Conservation (phyloP, 2,888 invertebrate genomes). For the Belgica antarctica region DNA sequence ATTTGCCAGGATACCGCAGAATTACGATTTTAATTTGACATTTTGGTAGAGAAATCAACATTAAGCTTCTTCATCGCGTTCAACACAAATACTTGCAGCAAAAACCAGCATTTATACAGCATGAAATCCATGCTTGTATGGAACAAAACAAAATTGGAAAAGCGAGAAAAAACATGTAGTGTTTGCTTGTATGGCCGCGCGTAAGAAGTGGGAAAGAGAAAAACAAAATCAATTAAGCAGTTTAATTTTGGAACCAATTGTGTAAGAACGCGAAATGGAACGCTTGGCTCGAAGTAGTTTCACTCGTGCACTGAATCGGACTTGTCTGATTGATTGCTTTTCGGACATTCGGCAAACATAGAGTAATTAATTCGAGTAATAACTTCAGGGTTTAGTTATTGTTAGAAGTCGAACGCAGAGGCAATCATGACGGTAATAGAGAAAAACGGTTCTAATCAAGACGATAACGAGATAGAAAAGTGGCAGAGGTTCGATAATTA, state of each 20-base stretch:
- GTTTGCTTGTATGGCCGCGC: no score
- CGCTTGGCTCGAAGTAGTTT: background rate
- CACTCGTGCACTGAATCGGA: no score
- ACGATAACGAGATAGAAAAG: slow-evolving; percentile 31
- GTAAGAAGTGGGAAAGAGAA: background rate
- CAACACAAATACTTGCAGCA: background rate
- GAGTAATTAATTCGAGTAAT: no score
- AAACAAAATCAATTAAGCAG: slow-evolving; percentile 31
- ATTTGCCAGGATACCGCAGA: no score
- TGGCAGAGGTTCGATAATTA: slow-evolving; percentile 18
- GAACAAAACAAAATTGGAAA: no score
- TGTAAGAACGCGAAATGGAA: background rate
- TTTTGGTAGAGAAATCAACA: no score
- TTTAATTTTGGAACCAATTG: slow-evolving; percentile 38
- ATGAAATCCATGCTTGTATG: no score
- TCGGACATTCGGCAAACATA: no score
- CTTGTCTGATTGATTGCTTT: no score
- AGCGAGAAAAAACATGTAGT: no score
- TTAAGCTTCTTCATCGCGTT: background rate
- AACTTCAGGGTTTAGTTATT: background rate
- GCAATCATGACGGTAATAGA: background rate
- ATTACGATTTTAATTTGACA: no score
- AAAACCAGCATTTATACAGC: no score
- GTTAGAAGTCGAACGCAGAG: background rate
- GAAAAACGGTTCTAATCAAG: background rate